These are phyloP conservation scores for Phylloscopus trochiloides DNA, from an alignment of 2,113 vertebrate species.

Conservation along the genomic window DNA sequence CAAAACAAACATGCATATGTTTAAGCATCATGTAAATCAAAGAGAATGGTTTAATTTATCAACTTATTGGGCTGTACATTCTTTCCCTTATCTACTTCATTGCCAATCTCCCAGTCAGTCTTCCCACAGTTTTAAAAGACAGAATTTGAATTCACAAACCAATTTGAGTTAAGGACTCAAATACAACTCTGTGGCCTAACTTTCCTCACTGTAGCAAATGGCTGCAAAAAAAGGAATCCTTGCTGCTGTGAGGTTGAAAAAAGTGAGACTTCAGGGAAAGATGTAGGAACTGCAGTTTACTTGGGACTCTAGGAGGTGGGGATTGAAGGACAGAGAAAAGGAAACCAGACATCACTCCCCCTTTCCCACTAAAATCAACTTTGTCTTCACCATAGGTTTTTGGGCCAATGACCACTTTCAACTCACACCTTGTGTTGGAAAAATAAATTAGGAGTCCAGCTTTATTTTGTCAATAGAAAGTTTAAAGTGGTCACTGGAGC, in stretches of 20 bases:
- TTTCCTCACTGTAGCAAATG: neutral
- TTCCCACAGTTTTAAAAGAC: neutral
- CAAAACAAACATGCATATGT: neutral
- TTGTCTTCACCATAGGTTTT: neutral
- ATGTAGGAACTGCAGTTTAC: neutral
- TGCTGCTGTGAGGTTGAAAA: neutral
- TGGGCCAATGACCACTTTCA: conserved; percentile 45
- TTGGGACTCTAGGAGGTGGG: neutral
- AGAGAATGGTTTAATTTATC: neutral
- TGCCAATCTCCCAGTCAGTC: neutral
- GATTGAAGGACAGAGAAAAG: neutral
- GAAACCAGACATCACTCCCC: neutral
- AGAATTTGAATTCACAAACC: neutral
- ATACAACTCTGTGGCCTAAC: neutral
- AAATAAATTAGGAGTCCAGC: neutral
- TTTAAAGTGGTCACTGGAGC: conserved; percentile 42
- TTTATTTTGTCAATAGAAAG: conserved; percentile 21
- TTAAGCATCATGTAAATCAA: neutral
- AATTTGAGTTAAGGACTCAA: neutral
- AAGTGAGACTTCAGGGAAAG: neutral
- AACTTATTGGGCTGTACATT: neutral
- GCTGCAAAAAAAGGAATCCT: neutral
- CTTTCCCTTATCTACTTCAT: neutral
- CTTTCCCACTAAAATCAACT: neutral
- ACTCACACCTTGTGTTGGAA: neutral